Evolutionary conservation across 2,888 invertebrate genomes (phyloP).

Genomic region (Drosophila multiciliata): DNA sequence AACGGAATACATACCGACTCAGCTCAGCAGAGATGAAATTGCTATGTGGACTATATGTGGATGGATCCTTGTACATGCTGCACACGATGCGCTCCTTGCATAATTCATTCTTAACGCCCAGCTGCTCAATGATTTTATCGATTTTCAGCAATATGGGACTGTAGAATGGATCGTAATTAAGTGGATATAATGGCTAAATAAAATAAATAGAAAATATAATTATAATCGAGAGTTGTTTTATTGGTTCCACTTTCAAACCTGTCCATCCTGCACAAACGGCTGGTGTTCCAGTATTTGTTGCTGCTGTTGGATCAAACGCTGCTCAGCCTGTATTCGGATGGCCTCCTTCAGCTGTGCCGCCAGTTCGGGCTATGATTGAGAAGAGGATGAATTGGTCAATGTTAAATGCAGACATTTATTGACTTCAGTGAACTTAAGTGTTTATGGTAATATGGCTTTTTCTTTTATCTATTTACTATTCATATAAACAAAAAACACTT

Average conservation of each 20-base stretch:
- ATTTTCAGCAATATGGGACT: slow-evolving; percentile 92
- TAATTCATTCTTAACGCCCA: slow-evolving; percentile 89
- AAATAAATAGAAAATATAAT: background rate
- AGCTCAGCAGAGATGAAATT: slow-evolving; percentile 94
- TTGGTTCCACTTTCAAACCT: slow-evolving; percentile 68
- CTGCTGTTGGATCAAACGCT: slow-evolving; percentile 87
- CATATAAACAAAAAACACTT: background rate
- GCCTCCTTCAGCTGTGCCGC: slow-evolving; percentile 87
- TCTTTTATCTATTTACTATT: background rate
- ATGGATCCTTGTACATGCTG: slow-evolving; percentile 93
- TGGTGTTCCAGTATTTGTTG: slow-evolving; percentile 87
- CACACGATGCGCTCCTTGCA: slow-evolving; percentile 93
- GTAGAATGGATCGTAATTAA: slow-evolving; percentile 88
- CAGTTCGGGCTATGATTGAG: slow-evolving; percentile 73
- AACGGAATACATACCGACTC: slow-evolving; percentile 90
- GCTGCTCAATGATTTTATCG: slow-evolving; percentile 89
- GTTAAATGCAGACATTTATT: background rate
- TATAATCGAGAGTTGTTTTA: slow-evolving; percentile 6
- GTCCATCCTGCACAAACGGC: slow-evolving; percentile 84
- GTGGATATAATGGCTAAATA: slow-evolving; percentile 83
- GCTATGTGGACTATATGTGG: slow-evolving; percentile 93
- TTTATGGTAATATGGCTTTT: background rate
- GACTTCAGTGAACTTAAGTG: background rate
- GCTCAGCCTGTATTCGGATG: slow-evolving; percentile 87
- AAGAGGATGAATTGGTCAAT: background rate